Percentiles rank a stretch among this genome's conserved stretches.
phyloP scores from a whole-genome alignment of 2,797 vertebrate species.

The Malacoraja senta region DNA sequence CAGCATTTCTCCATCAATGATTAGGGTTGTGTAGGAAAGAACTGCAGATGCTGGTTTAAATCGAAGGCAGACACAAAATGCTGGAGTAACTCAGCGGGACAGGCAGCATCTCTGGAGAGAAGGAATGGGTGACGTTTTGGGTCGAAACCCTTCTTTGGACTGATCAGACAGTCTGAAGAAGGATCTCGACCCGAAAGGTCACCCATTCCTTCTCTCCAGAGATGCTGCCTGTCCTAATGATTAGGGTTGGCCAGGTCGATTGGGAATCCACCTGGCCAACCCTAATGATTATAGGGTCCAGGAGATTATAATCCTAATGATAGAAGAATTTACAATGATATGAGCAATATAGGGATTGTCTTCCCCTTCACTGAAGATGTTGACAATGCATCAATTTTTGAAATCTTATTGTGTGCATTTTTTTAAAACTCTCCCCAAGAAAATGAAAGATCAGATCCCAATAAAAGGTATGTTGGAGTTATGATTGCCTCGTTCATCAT shows the following conservation, averaged over 20 bases:
- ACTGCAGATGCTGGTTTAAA: too few relatives aligned
- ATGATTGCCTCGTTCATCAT: neutral
- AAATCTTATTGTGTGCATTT: neutral
- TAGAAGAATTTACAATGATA: neutral
- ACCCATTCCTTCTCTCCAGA: too few relatives aligned
- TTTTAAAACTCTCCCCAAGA: neutral
- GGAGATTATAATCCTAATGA: neutral
- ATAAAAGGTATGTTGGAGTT: neutral
- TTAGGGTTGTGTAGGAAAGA: too few relatives aligned
- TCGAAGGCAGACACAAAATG: too few relatives aligned
- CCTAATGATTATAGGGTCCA: too few relatives aligned
- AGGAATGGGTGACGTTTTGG: too few relatives aligned
- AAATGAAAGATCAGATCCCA: neutral
- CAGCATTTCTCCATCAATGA: neutral
- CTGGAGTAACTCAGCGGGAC: too few relatives aligned
- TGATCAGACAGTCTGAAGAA: too few relatives aligned
- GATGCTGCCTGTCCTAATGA: too few relatives aligned
- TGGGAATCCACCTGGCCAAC: neutral
- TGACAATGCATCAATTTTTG: neutral
- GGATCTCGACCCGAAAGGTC: too few relatives aligned
- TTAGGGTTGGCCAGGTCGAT: neutral
- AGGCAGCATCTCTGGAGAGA: too few relatives aligned
- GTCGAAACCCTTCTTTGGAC: too few relatives aligned
- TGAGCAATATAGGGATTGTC: neutral
- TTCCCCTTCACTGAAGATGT: neutral